Evolutionary conservation across 2,113 vertebrate species (phyloP).

Genomic region (Marcusenius ussheri): DNA sequence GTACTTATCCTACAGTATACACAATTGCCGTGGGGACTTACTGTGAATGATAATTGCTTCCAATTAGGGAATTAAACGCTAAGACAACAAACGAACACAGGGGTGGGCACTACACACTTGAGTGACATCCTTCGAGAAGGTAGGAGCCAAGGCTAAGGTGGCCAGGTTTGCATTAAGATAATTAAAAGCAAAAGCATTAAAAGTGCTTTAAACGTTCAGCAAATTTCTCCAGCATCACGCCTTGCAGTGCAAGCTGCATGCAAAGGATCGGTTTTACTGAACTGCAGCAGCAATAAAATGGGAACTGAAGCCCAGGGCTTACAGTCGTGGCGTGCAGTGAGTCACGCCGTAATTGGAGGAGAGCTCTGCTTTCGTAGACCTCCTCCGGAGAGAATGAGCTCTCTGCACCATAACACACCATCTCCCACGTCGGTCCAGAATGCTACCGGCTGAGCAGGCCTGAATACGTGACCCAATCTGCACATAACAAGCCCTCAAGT

Average conservation of each 20-base stretch:
- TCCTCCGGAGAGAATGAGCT: not conserved
- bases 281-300: not conserved
- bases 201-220: not conserved
- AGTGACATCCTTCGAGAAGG: not conserved
- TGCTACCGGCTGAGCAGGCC: not conserved
- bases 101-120: not conserved
- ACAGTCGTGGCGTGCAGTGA: not conserved
- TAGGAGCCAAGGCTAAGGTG: not conserved
- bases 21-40: not conserved
- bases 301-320: not conserved
- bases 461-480: not conserved
- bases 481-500: not conserved
- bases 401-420: not conserved
- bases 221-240: not conserved
- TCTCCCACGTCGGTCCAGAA: not conserved
- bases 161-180: conserved; percentile 4
- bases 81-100: not conserved
- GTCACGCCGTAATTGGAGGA: not conserved
- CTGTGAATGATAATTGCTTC: not conserved
- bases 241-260: not conserved
- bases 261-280: not conserved
- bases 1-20: not conserved
- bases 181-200: conserved; percentile 24
- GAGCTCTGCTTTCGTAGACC: not conserved
- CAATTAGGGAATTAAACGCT: not conserved